phyloP scores from a whole-genome alignment of 1,140 invertebrate species.

The Scaptomyza pallida region DNA sequence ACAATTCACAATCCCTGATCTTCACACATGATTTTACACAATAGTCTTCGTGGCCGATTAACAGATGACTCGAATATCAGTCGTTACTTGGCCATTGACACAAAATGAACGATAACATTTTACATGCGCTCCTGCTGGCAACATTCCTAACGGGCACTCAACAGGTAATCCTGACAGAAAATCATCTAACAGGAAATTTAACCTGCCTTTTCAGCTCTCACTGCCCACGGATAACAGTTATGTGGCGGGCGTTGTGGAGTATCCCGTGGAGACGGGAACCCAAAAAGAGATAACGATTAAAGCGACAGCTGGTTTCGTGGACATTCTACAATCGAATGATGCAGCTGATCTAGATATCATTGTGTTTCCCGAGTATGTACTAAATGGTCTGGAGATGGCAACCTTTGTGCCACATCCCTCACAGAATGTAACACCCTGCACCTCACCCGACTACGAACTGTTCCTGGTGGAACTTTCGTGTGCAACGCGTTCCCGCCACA shows the following conservation, averaged over 20 bases:
- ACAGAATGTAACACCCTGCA: slow-evolving; percentile 60
- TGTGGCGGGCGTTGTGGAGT: slow-evolving; percentile 85
- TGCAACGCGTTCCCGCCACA: slow-evolving; percentile 38
- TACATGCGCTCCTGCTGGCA: slow-evolving; percentile 1
- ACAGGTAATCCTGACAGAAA: slow-evolving; percentile 10
- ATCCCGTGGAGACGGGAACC: slow-evolving; percentile 5
- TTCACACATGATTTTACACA: neutral
- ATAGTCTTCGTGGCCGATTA: slow-evolving; percentile 6
- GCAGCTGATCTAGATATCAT: slow-evolving; percentile 87
- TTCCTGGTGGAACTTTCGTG: slow-evolving; percentile 73
- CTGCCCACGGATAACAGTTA: slow-evolving; percentile 84
- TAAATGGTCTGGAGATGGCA: slow-evolving; percentile 62
- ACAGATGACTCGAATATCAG: neutral
- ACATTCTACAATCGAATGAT: slow-evolving; percentile 45
- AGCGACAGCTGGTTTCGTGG: slow-evolving; percentile 24
- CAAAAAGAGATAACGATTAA: neutral
- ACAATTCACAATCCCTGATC: neutral
- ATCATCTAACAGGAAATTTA: no score
- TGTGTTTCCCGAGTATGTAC: slow-evolving; percentile 90
- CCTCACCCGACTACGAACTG: slow-evolving; percentile 63
- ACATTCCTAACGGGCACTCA: neutral
- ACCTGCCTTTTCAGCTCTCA: no score
- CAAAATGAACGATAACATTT: slow-evolving; percentile 17
- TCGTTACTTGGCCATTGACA: neutral
- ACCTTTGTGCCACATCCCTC: slow-evolving; percentile 64